Percentiles rank a stretch among this genome's conserved stretches.
These are phyloP conservation scores for Pycnomerus fuliginosus DNA, from an alignment of 2,888 invertebrate species.

Conservation along the genomic window DNA sequence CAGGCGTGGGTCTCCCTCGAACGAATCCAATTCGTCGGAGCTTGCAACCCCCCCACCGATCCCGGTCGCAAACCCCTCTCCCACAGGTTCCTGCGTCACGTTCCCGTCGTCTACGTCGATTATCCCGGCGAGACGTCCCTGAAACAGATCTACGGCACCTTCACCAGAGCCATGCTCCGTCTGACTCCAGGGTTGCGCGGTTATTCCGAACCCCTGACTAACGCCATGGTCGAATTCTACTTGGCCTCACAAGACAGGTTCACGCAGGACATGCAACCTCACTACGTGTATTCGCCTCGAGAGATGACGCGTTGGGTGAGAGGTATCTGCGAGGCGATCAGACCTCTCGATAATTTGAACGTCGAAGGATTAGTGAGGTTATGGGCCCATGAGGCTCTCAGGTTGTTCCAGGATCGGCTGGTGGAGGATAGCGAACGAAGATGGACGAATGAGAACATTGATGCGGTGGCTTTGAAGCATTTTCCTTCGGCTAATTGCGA, in stretches of 20 bases:
- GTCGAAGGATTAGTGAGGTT: slow-evolving; percentile 96
- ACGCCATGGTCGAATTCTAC: slow-evolving; percentile 99
- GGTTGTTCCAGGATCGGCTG: slow-evolving; percentile 94
- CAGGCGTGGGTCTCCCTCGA: slow-evolving; percentile 97
- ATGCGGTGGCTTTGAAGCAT: slow-evolving; percentile 87
- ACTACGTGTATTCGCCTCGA: slow-evolving; percentile 98
- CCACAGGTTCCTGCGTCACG: slow-evolving; percentile 80
- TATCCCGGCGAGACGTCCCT: slow-evolving; percentile 98
- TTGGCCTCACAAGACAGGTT: slow-evolving; percentile 95
- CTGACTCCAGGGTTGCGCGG: slow-evolving; percentile 89
- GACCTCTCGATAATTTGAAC: slow-evolving; percentile 86
- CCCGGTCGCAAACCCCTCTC: slow-evolving; percentile 96
- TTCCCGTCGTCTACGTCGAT: slow-evolving; percentile 98
- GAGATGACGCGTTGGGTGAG: slow-evolving; percentile 99
- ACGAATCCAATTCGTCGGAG: slow-evolving; percentile 98
- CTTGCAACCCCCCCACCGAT: slow-evolving; percentile 99
- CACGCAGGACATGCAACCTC: slow-evolving; percentile 99
- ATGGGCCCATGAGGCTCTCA: slow-evolving; percentile 98
- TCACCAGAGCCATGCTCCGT: slow-evolving; percentile 96
- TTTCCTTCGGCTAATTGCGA: slow-evolving; percentile 74
- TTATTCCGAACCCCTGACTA: slow-evolving; percentile 94
- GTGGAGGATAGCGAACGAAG: slow-evolving; percentile 92
- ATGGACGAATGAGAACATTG: slow-evolving; percentile 99
- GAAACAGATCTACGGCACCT: slow-evolving; percentile 98
- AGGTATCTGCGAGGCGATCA: slow-evolving; percentile 97